Evolutionary conservation across 23 tunicate genomes (phyloP).

Genomic region (Diplosoma virens): DNA sequence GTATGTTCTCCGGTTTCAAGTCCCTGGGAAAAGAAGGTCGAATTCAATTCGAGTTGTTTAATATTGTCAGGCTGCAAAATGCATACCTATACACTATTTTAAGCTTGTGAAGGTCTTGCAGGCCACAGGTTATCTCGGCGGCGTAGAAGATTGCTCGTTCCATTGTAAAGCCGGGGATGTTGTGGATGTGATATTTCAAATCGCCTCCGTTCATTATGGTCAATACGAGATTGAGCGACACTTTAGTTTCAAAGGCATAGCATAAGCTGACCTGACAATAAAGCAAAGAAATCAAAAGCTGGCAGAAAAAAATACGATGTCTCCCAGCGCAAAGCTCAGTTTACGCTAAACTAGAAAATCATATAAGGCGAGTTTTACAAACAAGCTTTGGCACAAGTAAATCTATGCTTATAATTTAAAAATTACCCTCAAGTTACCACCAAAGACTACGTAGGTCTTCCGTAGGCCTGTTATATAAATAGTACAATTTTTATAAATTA

Average conservation of each 20-base stretch:
- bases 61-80: too few species aligned
- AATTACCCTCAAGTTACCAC: too few species aligned
- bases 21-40: constrained; percentile 47
- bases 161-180: constrained; percentile 87
- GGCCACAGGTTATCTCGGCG: constrained; percentile 96
- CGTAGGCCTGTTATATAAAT: too few species aligned
- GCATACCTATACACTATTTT: constrained; percentile 85
- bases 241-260: constrained; percentile 96
- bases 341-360: not conserved
- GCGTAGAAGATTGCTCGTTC: constrained; percentile 94
- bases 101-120: constrained; percentile 89
- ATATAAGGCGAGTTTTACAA: too few species aligned
- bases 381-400: too few species aligned
- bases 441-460: too few species aligned
- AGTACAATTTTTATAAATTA: too few species aligned
- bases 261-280: constrained; percentile 78
- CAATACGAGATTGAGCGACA: constrained; percentile 86
- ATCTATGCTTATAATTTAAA: too few species aligned
- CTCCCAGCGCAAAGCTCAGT: too few species aligned
- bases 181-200: constrained; percentile 93
- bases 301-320: too few species aligned
- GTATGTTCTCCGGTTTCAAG: constrained; percentile 91
- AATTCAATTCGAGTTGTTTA: not conserved
- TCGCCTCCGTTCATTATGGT: constrained; percentile 99
- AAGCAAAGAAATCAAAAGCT: too few species aligned